phyloP scores from a whole-genome alignment of 2,888 invertebrate species.

The Congeria kusceri region DNA sequence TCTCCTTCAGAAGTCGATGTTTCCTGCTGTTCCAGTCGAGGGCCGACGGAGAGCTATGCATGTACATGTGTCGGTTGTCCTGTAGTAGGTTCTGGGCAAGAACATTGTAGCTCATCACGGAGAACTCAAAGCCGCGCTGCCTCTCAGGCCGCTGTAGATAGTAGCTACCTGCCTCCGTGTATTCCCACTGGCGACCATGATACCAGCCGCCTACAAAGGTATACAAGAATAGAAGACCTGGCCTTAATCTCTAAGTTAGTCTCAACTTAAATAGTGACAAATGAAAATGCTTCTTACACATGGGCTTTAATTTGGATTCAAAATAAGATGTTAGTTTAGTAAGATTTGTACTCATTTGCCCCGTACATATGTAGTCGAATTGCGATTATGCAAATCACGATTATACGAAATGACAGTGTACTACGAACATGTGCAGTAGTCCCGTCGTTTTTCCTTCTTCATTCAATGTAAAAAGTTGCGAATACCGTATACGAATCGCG shows the following conservation, averaged over 20 bases:
- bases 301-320: too few relatives aligned
- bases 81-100: constrained; percentile 93
- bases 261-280: too few relatives aligned
- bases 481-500: too few relatives aligned
- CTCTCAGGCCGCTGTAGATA: constrained; percentile 22
- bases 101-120: constrained; percentile 94
- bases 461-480: too few relatives aligned
- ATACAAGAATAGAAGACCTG: neutral
- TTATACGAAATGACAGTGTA: too few relatives aligned
- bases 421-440: too few relatives aligned
- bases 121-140: constrained; percentile 86
- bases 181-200: constrained; percentile 51
- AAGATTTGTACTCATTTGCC: too few relatives aligned
- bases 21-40: constrained; percentile 91
- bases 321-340: too few relatives aligned
- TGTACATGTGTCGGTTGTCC: constrained; percentile 91
- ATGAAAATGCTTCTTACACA: too few relatives aligned
- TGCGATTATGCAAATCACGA: too few relatives aligned
- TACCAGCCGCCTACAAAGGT: neutral
- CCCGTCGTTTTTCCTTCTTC: too few relatives aligned
- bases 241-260: neutral
- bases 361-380: too few relatives aligned
- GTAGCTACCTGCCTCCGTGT: constrained; percentile 38
- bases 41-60: constrained; percentile 87
- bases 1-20: constrained; percentile 87